phyloP scores from a whole-genome alignment of 2,113 vertebrate genomes.

The Albula glossodonta region DNA sequence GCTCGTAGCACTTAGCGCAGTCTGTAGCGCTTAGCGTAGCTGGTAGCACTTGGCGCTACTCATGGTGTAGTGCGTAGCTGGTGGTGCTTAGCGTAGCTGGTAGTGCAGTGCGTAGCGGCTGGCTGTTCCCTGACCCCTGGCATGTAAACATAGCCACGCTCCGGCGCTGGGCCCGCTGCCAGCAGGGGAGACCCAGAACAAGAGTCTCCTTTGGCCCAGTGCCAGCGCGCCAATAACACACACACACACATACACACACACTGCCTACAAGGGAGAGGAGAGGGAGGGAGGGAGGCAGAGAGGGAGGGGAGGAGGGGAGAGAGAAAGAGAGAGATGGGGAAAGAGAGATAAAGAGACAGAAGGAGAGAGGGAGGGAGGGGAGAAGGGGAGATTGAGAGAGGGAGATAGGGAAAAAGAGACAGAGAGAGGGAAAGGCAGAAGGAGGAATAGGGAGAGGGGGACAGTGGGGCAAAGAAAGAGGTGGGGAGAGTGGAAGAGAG shows the following conservation, averaged over 20 bases:
- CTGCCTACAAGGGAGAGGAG: conserved; percentile 29
- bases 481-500: conserved; percentile 9
- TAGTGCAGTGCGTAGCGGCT: conserved; percentile 47
- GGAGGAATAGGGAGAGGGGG: conserved; percentile 21
- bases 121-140: conserved; percentile 70
- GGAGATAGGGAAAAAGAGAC: conserved; percentile 22
- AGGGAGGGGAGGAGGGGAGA: conserved; percentile 7
- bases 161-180: conserved; percentile 51
- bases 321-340: neutral
- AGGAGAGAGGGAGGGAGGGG: conserved; percentile 29
- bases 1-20: too few relatives aligned
- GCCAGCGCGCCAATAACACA: neutral
- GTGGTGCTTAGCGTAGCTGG: neutral
- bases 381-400: conserved; percentile 18
- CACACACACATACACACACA: conserved; percentile 54
- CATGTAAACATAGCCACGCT: conserved; percentile 73
- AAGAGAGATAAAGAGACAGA: conserved; percentile 18
- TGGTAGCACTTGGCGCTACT: neutral
- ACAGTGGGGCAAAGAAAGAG: neutral
- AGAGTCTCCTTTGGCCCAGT: conserved; percentile 62
- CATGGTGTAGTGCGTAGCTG: too few relatives aligned
- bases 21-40: too few relatives aligned
- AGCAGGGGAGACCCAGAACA: conserved; percentile 70
- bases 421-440: conserved; percentile 34
- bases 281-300: conserved; percentile 7